Percentiles rank a stretch among this genome's conserved stretches.
phyloP scores from a whole-genome alignment of 2,888 invertebrate genomes.

The Stenolophus ochropezus region DNA sequence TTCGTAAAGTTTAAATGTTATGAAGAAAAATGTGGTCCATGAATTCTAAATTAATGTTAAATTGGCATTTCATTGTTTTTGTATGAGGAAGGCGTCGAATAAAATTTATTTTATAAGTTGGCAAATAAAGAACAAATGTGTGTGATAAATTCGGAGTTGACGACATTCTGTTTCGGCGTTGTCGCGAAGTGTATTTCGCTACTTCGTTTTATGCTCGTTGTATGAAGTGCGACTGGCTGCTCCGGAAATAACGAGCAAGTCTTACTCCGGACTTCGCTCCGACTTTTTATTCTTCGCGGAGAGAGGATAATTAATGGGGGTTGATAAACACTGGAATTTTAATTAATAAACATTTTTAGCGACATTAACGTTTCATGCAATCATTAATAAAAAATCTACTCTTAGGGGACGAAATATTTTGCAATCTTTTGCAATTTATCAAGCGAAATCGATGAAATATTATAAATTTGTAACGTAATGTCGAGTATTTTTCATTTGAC shows the following conservation, averaged over 20 bases:
- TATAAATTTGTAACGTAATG: too few relatives aligned
- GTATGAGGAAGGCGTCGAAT: neutral
- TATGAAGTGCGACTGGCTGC: conserved; percentile 24
- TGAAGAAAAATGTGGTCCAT: too few relatives aligned
- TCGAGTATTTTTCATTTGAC: too few relatives aligned
- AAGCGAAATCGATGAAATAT: too few relatives aligned
- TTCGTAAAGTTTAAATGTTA: too few relatives aligned
- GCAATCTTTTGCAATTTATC: too few relatives aligned
- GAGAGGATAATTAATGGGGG: conserved; percentile 1
- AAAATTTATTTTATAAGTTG: conserved; percentile 54
- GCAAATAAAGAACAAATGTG: conserved; percentile 46
- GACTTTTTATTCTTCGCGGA: neutral
- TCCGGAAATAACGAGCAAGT: conserved; percentile 20
- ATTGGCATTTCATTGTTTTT: too few relatives aligned
- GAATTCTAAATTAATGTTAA: too few relatives aligned
- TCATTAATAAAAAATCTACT: too few relatives aligned
- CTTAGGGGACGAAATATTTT: too few relatives aligned
- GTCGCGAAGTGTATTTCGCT: conserved; percentile 24
- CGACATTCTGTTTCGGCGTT: conserved; percentile 28
- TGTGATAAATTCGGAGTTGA: conserved; percentile 50
- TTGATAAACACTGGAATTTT: conserved; percentile 6
- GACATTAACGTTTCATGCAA: too few relatives aligned
- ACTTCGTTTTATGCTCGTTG: conserved; percentile 27
- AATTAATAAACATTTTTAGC: neutral
- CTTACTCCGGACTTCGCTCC: neutral